phyloP scores from a whole-genome alignment of 2,113 vertebrate species.

The Corydoras maculifer region DNA sequence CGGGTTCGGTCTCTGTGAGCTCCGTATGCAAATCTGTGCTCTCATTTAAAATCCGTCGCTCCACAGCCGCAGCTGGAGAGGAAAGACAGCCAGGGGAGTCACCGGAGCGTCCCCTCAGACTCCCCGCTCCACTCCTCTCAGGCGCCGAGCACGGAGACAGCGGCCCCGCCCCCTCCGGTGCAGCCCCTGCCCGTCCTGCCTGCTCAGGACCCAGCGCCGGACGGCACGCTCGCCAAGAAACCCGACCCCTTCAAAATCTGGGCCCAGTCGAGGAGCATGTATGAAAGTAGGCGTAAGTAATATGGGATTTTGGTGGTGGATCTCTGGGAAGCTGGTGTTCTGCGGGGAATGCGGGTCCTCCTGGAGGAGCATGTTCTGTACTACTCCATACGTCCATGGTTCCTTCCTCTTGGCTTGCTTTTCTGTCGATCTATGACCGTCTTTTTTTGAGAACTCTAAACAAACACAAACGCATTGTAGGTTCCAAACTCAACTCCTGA shows the following conservation, averaged over 20 bases:
- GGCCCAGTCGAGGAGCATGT: slow-evolving; percentile 99
- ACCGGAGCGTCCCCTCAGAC: slow-evolving; percentile 82
- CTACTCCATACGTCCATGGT: too few species aligned
- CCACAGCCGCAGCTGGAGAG: slow-evolving; percentile 89
- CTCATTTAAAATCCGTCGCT: slow-evolving; percentile 45
- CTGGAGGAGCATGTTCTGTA: too few species aligned
- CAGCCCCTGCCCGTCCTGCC: slow-evolving; percentile 66
- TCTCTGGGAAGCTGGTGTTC: slow-evolving; percentile 47
- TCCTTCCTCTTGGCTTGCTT: too few species aligned
- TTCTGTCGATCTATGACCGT: too few species aligned
- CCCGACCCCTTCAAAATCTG: slow-evolving; percentile 99
- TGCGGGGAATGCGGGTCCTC: not conserved
- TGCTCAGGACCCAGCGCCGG: slow-evolving; percentile 69
- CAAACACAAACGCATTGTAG: too few species aligned
- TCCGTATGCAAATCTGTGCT: slow-evolving; percentile 11
- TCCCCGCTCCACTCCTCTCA: slow-evolving; percentile 78
- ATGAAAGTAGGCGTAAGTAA: slow-evolving; percentile 99
- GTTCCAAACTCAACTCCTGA: too few species aligned
- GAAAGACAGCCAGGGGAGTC: slow-evolving; percentile 98
- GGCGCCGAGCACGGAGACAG: slow-evolving; percentile 66
- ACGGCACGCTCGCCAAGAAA: slow-evolving; percentile 87
- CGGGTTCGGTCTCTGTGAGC: not conserved
- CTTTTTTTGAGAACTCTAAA: too few species aligned
- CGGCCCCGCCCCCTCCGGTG: slow-evolving; percentile 59
- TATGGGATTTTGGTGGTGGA: slow-evolving; percentile 59